These are phyloP conservation scores for Leguminivora glycinivorella DNA, from an alignment of 1,140 invertebrate genomes.

Conservation along the genomic window DNA sequence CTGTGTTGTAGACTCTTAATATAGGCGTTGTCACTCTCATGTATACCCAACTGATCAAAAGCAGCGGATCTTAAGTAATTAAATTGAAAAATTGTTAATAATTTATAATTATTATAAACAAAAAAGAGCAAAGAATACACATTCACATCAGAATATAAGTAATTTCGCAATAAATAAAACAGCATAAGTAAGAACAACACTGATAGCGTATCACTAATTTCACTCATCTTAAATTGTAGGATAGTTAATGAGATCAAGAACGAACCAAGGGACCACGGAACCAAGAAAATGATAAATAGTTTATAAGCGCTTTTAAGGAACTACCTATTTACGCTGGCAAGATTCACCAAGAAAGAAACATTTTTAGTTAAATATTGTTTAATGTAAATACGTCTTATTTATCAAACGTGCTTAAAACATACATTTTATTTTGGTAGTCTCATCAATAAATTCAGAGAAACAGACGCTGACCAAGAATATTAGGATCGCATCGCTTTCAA, in stretches of 20 bases:
- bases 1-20: neutral
- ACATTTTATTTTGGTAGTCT: neutral
- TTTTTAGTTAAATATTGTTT: neutral
- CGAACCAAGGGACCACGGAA: neutral
- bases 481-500: constrained; percentile 35
- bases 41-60: too few species aligned
- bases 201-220: neutral
- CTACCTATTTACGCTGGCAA: neutral
- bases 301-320: neutral
- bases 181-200: neutral
- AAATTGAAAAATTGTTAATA: neutral
- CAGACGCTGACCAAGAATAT: constrained; percentile 35
- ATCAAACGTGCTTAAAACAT: neutral
- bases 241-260: neutral
- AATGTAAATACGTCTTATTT: neutral
- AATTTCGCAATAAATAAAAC: neutral
- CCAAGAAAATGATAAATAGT: neutral
- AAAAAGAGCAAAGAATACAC: neutral
- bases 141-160: neutral
- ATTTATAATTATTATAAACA: too few species aligned
- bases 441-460: constrained; percentile 30
- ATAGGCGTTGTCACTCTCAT: neutral
- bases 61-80: neutral
- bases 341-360: neutral
- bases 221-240: neutral